Percentiles rank a stretch among this genome's conserved stretches.
Conservation (phyloP, 1,140 invertebrate species). For the Wasmannia auropunctata region DNA sequence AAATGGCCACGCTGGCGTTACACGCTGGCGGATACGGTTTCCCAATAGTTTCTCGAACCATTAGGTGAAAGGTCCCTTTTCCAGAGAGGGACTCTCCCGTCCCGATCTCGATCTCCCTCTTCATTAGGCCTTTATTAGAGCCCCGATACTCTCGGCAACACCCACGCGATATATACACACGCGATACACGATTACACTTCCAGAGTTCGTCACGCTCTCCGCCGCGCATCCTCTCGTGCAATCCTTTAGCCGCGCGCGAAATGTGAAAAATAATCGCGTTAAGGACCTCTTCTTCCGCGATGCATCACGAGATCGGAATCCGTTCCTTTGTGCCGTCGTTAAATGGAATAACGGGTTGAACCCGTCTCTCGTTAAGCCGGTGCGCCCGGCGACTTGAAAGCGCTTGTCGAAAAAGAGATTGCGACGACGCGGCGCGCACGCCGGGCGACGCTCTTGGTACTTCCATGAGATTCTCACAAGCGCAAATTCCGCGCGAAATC, state of each 20-base stretch:
- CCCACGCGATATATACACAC: not conserved
- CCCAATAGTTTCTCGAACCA: constrained; percentile 38
- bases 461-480: constrained; percentile 18
- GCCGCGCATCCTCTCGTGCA: not conserved
- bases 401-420: constrained; percentile 32
- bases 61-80: constrained; percentile 33
- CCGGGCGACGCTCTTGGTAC: not conserved
- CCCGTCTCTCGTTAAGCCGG: too few species aligned
- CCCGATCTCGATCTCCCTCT: constrained; percentile 10
- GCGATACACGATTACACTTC: not conserved
- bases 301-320: constrained; percentile 11
- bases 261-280: constrained; percentile 40
- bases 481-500: not conserved
- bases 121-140: not conserved
- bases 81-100: too few species aligned
- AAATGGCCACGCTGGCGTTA: constrained; percentile 23
- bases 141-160: constrained; percentile 1
- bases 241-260: not conserved
- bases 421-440: not conserved
- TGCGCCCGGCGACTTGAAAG: constrained; percentile 6
- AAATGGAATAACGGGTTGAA: not conserved
- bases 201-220: not conserved
- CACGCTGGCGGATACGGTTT: constrained; percentile 9
- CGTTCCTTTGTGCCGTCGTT: constrained; percentile 27
- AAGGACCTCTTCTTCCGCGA: not conserved